Evolutionary conservation across 2,113 vertebrate genomes (phyloP).

Genomic region (Oreotrochilus melanogaster): DNA sequence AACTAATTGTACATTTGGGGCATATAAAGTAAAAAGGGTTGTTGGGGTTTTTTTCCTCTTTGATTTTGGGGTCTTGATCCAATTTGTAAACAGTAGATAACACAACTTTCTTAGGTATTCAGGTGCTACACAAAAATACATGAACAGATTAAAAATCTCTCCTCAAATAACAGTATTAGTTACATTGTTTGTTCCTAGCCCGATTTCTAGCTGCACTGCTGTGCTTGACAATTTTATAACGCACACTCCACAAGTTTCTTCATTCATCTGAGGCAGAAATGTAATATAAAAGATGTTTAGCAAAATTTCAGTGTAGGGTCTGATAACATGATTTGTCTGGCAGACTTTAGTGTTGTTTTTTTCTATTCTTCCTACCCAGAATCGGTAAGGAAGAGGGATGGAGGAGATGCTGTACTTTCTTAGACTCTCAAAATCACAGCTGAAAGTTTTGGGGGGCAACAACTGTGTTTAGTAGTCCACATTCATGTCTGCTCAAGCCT

Average conservation of each 20-base stretch:
- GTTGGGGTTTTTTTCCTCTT: not conserved
- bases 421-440: not conserved
- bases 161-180: not conserved
- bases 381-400: not conserved
- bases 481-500: not conserved
- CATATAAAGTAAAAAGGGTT: not conserved
- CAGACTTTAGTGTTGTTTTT: not conserved
- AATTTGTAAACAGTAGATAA: not conserved
- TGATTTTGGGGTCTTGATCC: not conserved
- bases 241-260: not conserved
- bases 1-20: not conserved
- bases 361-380: not conserved
- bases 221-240: not conserved
- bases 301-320: not conserved
- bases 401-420: not conserved
- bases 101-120: not conserved
- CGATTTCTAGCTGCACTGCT: not conserved
- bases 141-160: not conserved
- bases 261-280: not conserved
- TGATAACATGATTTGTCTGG: not conserved
- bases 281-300: not conserved
- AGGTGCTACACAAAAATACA: not conserved
- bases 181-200: not conserved
- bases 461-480: not conserved
- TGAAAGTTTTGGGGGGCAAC: not conserved